These are phyloP conservation scores for Silvanus unidentatus DNA, from an alignment of 2,888 invertebrate species.

Conservation along the genomic window DNA sequence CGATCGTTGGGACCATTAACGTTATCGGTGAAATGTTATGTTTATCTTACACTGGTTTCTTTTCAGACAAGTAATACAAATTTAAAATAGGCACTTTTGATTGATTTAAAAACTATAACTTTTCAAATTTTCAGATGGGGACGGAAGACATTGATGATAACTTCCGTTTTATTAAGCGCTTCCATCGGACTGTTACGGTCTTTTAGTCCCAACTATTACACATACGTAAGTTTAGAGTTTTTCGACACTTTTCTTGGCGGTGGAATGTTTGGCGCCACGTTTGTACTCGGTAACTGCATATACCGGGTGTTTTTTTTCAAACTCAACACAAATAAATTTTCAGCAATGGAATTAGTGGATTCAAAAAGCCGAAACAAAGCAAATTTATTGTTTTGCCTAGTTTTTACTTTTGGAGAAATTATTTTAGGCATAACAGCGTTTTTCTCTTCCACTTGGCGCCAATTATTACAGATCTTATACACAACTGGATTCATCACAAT, in stretches of 20 bases:
- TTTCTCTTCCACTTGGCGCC: slow-evolving; percentile 59
- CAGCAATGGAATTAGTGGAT: slow-evolving; percentile 67
- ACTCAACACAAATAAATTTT: slow-evolving; percentile 5
- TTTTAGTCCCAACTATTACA: slow-evolving; percentile 60
- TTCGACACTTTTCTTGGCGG: slow-evolving; percentile 61
- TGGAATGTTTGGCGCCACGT: slow-evolving; percentile 63
- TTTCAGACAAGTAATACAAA: slow-evolving; percentile 56
- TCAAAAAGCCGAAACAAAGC: slow-evolving; percentile 63
- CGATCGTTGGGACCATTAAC: slow-evolving; percentile 65
- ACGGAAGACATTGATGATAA: slow-evolving; percentile 52
- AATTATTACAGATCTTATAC: slow-evolving; percentile 56
- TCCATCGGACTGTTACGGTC: slow-evolving; percentile 61
- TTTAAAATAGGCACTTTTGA: no score
- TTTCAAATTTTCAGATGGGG: slow-evolving; percentile 47
- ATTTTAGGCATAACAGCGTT: slow-evolving; percentile 59
- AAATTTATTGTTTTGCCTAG: slow-evolving; percentile 60
- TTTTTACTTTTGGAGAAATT: slow-evolving; percentile 61
- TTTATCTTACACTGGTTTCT: slow-evolving; percentile 56
- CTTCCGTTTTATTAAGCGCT: slow-evolving; percentile 54
- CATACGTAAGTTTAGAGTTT: slow-evolving; percentile 63
- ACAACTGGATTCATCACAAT: slow-evolving; percentile 63
- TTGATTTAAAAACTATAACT: neutral
- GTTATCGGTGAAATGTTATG: slow-evolving; percentile 68
- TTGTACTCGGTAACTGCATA: slow-evolving; percentile 56
- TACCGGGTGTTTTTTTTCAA: neutral